Percentiles rank a stretch among this genome's conserved stretches.
Conservation (phyloP, 37 sponge, comb jelly and placozoan genomes). For the Theonella swinhoei region DNA sequence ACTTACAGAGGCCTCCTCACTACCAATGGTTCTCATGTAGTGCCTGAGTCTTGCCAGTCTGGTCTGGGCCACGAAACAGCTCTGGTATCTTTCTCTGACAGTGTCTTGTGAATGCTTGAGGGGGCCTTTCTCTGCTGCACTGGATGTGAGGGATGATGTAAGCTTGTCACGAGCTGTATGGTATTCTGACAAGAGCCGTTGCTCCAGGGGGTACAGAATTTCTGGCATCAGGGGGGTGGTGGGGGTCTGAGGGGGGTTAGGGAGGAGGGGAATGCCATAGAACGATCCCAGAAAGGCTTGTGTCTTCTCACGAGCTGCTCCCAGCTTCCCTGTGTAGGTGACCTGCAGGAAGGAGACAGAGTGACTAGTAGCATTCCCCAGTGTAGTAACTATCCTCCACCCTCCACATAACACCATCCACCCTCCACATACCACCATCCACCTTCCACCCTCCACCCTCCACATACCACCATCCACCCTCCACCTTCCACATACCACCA, state of each 20-base stretch:
- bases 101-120: conserved; percentile 17
- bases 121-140: neutral
- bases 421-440: too few species aligned
- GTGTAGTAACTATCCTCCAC: too few species aligned
- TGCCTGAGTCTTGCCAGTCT: conserved; percentile 41
- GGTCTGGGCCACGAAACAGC: conserved; percentile 51
- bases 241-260: too few species aligned
- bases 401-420: too few species aligned
- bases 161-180: conserved; percentile 26
- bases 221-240: neutral
- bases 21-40: neutral
- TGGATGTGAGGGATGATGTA: conserved; percentile 2
- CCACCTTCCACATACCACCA: too few species aligned
- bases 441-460: too few species aligned
- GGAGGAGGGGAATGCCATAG: conserved; percentile 58
- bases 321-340: conserved; percentile 55
- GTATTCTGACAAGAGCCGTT: conserved; percentile 46
- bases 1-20: neutral
- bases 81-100: conserved; percentile 20
- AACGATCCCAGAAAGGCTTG: conserved; percentile 64
- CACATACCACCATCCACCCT: too few species aligned
- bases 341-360: conserved; percentile 48
- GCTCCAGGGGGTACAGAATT: conserved; percentile 39
- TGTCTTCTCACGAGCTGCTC: conserved; percentile 31
- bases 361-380: too few species aligned